Percentiles rank a stretch among this genome's conserved stretches.
Conservation (phyloP, 2,888 invertebrate genomes). For the Lordiphosa fenestrarum region DNA sequence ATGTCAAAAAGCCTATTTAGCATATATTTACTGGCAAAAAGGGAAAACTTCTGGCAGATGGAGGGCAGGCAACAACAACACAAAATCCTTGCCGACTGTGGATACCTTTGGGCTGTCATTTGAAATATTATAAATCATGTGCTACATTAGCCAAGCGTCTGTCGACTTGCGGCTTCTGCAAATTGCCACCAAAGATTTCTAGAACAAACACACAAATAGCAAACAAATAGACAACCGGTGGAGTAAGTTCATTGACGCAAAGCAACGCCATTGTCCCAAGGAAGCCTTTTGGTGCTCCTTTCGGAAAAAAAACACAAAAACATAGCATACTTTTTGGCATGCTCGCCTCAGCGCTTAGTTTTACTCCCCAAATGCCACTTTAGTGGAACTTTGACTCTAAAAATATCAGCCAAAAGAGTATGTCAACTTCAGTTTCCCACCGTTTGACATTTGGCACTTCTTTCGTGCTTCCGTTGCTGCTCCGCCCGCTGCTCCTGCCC, state of each 20-base stretch:
- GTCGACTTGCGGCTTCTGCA: slow-evolving; percentile 46
- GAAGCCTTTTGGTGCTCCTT: too few relatives aligned
- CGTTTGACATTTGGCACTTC: neutral
- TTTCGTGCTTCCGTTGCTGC: slow-evolving; percentile 29
- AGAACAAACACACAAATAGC: slow-evolving; percentile 49
- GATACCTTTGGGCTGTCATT: slow-evolving; percentile 53
- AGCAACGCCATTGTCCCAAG: slow-evolving; percentile 6
- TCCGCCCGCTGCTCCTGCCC: slow-evolving; percentile 23
- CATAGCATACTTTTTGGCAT: too few relatives aligned
- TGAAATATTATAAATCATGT: slow-evolving; percentile 73
- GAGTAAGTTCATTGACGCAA: slow-evolving; percentile 42
- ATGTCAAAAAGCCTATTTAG: slow-evolving; percentile 76
- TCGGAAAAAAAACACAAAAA: too few relatives aligned
- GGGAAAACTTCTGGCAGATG: slow-evolving; percentile 40
- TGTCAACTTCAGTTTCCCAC: neutral
- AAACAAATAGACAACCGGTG: slow-evolving; percentile 8
- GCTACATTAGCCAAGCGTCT: slow-evolving; percentile 69
- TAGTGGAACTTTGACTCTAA: too few relatives aligned
- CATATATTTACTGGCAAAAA: slow-evolving; percentile 66
- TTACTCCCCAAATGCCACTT: too few relatives aligned
- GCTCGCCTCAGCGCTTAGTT: too few relatives aligned
- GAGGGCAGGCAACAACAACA: slow-evolving; percentile 15
- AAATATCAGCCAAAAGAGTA: slow-evolving; percentile 3
- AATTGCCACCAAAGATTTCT: slow-evolving; percentile 61
- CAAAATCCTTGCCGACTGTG: slow-evolving; percentile 46